These are phyloP conservation scores for Crepidodera aurea DNA, from an alignment of 2,888 invertebrate species.

Conservation along the genomic window DNA sequence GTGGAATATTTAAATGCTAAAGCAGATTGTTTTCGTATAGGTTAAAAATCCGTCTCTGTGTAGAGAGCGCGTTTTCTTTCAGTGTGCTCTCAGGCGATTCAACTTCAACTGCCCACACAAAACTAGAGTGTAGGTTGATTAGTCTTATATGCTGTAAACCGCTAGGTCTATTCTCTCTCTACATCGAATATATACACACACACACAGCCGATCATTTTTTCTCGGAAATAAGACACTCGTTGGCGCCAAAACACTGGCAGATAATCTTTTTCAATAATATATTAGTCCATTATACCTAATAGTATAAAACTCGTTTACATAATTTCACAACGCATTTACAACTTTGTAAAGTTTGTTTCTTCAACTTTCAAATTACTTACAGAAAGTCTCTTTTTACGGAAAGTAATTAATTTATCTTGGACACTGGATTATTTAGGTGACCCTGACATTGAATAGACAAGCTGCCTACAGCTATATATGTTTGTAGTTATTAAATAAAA, in stretches of 20 bases:
- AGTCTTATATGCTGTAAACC: constrained; percentile 53
- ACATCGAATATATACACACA: constrained; percentile 35
- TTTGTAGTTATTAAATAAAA: too few species aligned
- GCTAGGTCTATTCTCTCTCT: constrained; percentile 50
- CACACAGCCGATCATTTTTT: constrained; percentile 42
- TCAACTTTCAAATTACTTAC: background rate
- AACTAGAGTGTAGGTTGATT: constrained; percentile 55
- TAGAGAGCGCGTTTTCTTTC: constrained; percentile 29
- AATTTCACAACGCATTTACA: constrained; percentile 28
- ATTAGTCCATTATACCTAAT: constrained; percentile 33
- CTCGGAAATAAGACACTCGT: constrained; percentile 44
- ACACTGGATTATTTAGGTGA: too few species aligned
- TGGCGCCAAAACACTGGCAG: constrained; percentile 48
- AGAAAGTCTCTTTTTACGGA: constrained; percentile 14
- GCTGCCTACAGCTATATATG: too few species aligned
- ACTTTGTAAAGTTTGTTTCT: constrained; percentile 14
- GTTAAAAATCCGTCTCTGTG: constrained; percentile 24
- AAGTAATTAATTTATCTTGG: background rate
- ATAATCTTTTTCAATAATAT: constrained; percentile 37
- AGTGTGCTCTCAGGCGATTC: constrained; percentile 47
- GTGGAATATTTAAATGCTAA: too few species aligned
- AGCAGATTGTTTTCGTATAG: too few species aligned
- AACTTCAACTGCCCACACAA: constrained; percentile 52
- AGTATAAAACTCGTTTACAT: constrained; percentile 29
- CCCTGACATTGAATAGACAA: too few species aligned